phyloP scores from a whole-genome alignment of 2,888 invertebrate genomes.

The Leptopilina drosophilae region DNA sequence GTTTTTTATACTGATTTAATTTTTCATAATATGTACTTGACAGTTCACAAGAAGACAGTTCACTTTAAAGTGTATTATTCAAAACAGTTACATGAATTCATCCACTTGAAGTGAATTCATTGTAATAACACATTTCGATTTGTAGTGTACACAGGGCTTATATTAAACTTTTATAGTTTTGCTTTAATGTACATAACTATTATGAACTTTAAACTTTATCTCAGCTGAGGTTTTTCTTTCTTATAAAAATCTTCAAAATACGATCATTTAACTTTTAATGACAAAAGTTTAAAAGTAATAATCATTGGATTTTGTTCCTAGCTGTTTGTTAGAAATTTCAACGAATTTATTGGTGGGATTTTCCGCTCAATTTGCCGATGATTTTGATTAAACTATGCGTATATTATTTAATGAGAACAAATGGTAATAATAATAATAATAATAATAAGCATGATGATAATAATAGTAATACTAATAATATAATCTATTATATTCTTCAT shows the following conservation, averaged over 20 bases:
- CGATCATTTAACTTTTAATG: conserved; percentile 15
- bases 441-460: too few species aligned
- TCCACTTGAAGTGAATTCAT: neutral
- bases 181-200: neutral
- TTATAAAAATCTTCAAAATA: conserved; percentile 1
- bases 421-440: too few species aligned
- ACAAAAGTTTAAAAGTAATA: conserved; percentile 6
- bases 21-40: too few species aligned
- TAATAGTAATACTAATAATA: too few species aligned
- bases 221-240: neutral
- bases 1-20: too few species aligned
- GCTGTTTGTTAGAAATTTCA: too few species aligned
- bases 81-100: neutral
- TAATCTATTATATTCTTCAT: too few species aligned
- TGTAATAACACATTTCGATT: neutral
- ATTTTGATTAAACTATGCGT: too few species aligned
- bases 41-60: too few species aligned
- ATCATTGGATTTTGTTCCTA: neutral
- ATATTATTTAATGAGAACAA: too few species aligned
- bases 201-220: conserved; percentile 3
- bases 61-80: neutral
- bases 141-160: neutral
- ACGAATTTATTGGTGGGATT: too few species aligned
- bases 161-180: neutral
- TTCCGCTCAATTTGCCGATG: too few species aligned